phyloP scores from a whole-genome alignment of 2,113 vertebrate genomes.

The Beaufortia kweichowensis region DNA sequence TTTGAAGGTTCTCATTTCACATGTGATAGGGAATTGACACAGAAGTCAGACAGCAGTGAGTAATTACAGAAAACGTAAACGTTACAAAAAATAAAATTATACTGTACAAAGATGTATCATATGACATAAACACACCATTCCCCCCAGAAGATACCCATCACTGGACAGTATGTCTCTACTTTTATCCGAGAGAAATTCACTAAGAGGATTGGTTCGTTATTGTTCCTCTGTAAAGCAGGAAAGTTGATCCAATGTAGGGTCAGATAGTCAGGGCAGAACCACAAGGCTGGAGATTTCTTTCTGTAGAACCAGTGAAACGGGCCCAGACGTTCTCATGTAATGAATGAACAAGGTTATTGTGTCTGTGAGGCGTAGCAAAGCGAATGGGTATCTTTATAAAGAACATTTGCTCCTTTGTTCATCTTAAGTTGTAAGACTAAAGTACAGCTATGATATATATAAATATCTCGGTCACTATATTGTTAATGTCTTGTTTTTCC shows the following conservation, averaged over 20 bases:
- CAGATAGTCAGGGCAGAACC: slow-evolving; percentile 29
- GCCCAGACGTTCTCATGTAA: neutral
- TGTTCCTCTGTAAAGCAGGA: slow-evolving; percentile 39
- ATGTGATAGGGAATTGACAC: too few relatives aligned
- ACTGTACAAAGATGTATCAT: too few relatives aligned
- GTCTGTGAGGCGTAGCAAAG: neutral
- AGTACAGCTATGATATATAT: neutral
- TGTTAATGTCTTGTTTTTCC: too few relatives aligned
- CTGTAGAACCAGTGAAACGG: slow-evolving; percentile 16
- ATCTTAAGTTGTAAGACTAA: neutral
- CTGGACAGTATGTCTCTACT: slow-evolving; percentile 33
- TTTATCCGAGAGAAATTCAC: slow-evolving; percentile 7
- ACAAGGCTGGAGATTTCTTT: slow-evolving; percentile 18
- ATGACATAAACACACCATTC: too few relatives aligned
- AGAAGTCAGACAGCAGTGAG: too few relatives aligned
- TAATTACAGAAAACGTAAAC: too few relatives aligned
- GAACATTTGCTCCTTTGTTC: neutral
- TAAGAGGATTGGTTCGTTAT: slow-evolving; percentile 26
- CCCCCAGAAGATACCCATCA: too few relatives aligned
- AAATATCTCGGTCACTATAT: too few relatives aligned
- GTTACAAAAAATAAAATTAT: too few relatives aligned
- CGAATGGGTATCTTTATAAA: neutral
- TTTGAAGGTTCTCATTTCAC: too few relatives aligned
- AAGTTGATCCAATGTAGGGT: slow-evolving; percentile 47
- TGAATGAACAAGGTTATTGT: slow-evolving; percentile 30